Conservation (phyloP, 2,888 invertebrate genomes). For the Tribolium freemani region DNA sequence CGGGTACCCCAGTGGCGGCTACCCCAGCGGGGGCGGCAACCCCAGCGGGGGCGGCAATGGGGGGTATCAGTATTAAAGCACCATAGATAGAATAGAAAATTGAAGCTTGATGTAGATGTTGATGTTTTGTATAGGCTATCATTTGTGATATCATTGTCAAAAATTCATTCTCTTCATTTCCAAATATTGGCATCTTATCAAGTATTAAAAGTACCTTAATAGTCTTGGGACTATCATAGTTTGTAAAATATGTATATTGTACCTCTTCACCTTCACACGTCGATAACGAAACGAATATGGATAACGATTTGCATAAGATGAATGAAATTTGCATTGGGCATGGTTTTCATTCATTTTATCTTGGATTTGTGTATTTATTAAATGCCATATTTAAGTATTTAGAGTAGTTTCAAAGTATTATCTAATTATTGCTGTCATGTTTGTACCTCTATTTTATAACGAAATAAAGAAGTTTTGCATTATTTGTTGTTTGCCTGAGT, state of each 20-base stretch:
- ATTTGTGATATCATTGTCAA: conserved; percentile 34
- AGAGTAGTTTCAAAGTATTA: conserved; percentile 44
- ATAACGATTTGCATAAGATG: conserved; percentile 45
- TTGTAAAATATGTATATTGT: conserved; percentile 42
- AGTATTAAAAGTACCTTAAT: conserved; percentile 42
- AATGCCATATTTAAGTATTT: conserved; percentile 49
- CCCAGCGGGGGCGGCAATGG: conserved; percentile 62
- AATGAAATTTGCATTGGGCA: conserved; percentile 19
- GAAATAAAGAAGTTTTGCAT: conserved; percentile 39
- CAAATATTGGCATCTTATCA: conserved; percentile 28
- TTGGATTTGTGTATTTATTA: conserved; percentile 45
- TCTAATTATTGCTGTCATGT: conserved; percentile 22
- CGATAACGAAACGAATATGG: conserved; percentile 48
- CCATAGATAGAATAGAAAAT: conserved; percentile 39
- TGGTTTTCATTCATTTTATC: conserved; percentile 26
- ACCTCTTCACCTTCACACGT: conserved; percentile 1
- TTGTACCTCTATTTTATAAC: conserved; percentile 45
- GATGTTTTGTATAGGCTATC: not conserved
- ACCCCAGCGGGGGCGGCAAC: conserved; percentile 49
- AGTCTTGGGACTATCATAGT: conserved; percentile 41
- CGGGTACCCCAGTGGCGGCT: conserved; percentile 44
- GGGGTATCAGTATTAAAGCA: conserved; percentile 64
- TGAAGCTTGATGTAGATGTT: conserved; percentile 27
- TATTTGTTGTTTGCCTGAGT: not conserved
- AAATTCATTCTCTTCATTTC: conserved; percentile 24